These are phyloP conservation scores for Drosophila longiperda DNA, from an alignment of 2,888 invertebrate genomes.

Conservation along the genomic window DNA sequence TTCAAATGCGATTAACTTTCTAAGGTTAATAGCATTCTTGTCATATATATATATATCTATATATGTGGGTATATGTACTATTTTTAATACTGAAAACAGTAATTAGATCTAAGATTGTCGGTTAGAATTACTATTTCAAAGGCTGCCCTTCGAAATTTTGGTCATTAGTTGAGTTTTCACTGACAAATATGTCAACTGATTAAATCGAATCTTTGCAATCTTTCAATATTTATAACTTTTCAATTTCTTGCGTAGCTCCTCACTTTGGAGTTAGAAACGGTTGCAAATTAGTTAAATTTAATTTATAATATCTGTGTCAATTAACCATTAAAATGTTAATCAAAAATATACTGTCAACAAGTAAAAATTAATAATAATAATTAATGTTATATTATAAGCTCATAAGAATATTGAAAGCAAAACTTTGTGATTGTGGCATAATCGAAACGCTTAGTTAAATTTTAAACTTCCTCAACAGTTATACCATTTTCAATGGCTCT, in stretches of 20 bases:
- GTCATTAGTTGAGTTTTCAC: too few species aligned
- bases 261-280: neutral
- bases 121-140: neutral
- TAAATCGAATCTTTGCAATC: neutral
- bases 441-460: constrained; percentile 30
- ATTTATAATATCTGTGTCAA: neutral
- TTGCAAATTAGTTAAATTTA: neutral
- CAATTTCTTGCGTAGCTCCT: neutral
- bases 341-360: too few species aligned
- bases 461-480: neutral
- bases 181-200: too few species aligned
- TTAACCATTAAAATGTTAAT: neutral
- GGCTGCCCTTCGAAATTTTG: neutral
- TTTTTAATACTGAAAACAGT: neutral
- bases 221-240: neutral
- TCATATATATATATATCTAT: too few species aligned
- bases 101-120: neutral
- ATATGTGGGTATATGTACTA: too few species aligned
- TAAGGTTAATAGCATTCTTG: neutral
- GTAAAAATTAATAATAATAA: too few species aligned
- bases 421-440: constrained; percentile 43
- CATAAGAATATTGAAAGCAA: too few species aligned
- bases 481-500: constrained; percentile 5
- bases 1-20: too few species aligned
- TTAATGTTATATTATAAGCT: too few species aligned